Conservation (phyloP, 2,797 vertebrate genomes). For the Neosilurus hyrtlii region DNA sequence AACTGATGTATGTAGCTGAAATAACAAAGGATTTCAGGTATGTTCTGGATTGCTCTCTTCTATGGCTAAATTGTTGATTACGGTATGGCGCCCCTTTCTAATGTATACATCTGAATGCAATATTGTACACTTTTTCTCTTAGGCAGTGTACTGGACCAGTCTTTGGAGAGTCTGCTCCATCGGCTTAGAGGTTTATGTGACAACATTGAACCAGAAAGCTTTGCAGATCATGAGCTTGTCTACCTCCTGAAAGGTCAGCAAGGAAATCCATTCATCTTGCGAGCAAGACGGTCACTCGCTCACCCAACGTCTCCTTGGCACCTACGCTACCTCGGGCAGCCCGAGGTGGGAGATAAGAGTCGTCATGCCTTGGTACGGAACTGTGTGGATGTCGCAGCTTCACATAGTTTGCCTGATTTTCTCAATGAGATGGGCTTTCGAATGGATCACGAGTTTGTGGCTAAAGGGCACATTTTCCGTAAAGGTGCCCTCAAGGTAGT, state of each 20-base stretch:
- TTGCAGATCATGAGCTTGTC: constrained; percentile 92
- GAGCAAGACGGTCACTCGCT: constrained; percentile 87
- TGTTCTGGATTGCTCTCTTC: not conserved
- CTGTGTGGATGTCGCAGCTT: constrained; percentile 92
- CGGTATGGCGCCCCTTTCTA: not conserved
- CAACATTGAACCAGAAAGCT: constrained; percentile 94
- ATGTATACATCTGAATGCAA: not conserved
- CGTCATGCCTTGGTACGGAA: constrained; percentile 89
- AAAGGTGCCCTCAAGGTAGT: constrained; percentile 92
- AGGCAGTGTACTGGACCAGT: constrained; percentile 94
- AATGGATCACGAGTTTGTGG: constrained; percentile 97
- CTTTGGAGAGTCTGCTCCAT: constrained; percentile 90
- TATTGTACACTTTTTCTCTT: not conserved
- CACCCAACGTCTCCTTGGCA: constrained; percentile 87
- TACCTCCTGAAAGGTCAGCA: constrained; percentile 96
- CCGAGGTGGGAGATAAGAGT: constrained; percentile 94
- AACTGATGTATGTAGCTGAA: not conserved
- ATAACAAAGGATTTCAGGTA: not conserved
- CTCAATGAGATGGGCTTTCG: constrained; percentile 98
- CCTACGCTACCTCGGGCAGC: constrained; percentile 92
- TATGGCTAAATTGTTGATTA: not conserved
- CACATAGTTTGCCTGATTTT: constrained; percentile 91
- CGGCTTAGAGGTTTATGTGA: constrained; percentile 93
- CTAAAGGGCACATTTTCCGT: constrained; percentile 91
- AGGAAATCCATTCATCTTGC: constrained; percentile 92